Percentiles rank a stretch among this genome's conserved stretches.
Conservation (phyloP, 1,140 invertebrate genomes). For the Argopecten irradians region DNA sequence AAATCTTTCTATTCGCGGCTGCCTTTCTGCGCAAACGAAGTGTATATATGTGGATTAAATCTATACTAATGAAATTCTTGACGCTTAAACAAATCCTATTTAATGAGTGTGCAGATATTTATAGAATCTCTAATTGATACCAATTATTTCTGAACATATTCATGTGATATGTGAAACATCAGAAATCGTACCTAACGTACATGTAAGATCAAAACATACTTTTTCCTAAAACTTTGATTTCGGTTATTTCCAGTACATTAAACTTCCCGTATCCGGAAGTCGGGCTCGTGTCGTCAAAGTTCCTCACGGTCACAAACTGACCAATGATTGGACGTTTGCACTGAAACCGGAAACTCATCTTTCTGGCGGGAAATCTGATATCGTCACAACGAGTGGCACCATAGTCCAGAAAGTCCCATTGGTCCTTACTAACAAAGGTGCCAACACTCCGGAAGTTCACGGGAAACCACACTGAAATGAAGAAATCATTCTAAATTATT, state of each 20-base stretch:
- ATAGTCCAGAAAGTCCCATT: slow-evolving; percentile 47
- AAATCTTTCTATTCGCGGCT: too few relatives aligned
- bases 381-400: slow-evolving; percentile 43
- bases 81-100: too few relatives aligned
- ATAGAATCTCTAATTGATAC: too few relatives aligned
- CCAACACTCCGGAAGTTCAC: slow-evolving; percentile 39
- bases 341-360: slow-evolving; percentile 33
- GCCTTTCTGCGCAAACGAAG: too few relatives aligned
- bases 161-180: too few relatives aligned
- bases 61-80: too few relatives aligned
- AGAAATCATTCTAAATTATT: neutral
- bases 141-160: too few relatives aligned
- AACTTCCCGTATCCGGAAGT: neutral
- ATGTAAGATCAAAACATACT: slow-evolving; percentile 30
- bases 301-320: slow-evolving; percentile 40
- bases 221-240: slow-evolving; percentile 32
- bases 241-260: neutral
- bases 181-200: too few relatives aligned
- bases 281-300: slow-evolving; percentile 42
- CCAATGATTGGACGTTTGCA: slow-evolving; percentile 45
- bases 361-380: slow-evolving; percentile 26
- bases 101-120: too few relatives aligned
- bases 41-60: too few relatives aligned
- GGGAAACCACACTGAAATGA: slow-evolving; percentile 42
- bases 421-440: slow-evolving; percentile 46